Evolutionary conservation across 2,797 vertebrate genomes (phyloP), one percentile per base, ranked within the genome.

Genomic region (Platyrinchus mystaceus): DNA sequence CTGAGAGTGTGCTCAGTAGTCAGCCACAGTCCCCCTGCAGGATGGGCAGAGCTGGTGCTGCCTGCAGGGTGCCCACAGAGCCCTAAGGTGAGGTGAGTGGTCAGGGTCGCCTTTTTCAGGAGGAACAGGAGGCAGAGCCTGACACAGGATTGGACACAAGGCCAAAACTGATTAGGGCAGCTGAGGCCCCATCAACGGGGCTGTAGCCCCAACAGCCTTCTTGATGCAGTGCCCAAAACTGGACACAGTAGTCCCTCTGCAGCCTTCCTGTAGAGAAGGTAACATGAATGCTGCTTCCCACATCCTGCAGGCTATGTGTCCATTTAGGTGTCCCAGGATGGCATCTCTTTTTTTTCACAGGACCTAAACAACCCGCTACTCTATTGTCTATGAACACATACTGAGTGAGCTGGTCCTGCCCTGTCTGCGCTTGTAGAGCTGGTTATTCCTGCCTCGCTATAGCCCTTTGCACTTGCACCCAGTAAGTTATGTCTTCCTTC

Each of bases 281-380:
- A 44, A 13, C 0, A 44, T 34, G 23, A 70, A 68, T 7, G 27
- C 6, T 28, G 23, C 41, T 60, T 70, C 41, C 44, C 12, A 6
- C 0, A 0, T 14, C 28, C 23, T 15, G 6, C 19, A 55, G 59
- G 24, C 20, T 46, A 0, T 16, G 3, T 0, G 0, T 12, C 12
- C 7, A 3, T 66, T 60, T 28, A 27, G 14, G 24, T 0, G 0
- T 24, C 19, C 36, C n/a, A 14, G 9, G 13, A 30, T 1, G 5
- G n/a, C 19, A 28, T 13, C 49, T 47, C 22, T 3, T n/a, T 44
- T 5, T 13, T 39, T 47, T 81, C 50, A 39, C 8, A 32, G 39
- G 24, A 36, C 26, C 4, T 26, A 28, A 49, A 15, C 8, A 11
- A 8, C 24, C 26, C 32, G 18, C 37, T 64, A 5, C 16, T 27